phyloP scores from a whole-genome alignment of 1,140 invertebrate species.

The Polypedilum pembai region DNA sequence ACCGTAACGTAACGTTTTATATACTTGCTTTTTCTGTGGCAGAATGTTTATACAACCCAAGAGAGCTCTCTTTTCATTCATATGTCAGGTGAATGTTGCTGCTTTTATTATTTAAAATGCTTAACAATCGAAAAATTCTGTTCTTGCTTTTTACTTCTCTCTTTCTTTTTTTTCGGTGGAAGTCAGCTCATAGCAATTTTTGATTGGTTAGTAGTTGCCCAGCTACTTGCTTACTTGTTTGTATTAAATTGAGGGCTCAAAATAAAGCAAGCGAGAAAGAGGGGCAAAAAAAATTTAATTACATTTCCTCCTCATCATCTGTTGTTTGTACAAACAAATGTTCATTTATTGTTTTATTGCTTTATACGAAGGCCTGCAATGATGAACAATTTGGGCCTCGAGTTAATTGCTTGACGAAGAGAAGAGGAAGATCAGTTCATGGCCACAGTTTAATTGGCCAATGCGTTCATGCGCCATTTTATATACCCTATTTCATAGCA shows the following conservation, averaged over 20 bases:
- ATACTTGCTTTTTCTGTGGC: neutral
- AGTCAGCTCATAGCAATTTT: neutral
- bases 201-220: neutral
- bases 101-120: constrained; percentile 9
- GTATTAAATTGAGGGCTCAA: neutral
- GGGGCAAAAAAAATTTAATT: neutral
- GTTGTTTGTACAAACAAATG: constrained; percentile 6
- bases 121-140: too few species aligned
- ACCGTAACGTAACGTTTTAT: neutral
- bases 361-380: neutral
- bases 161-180: constrained; percentile 1
- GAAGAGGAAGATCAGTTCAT: neutral
- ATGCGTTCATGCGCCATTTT: constrained; percentile 4
- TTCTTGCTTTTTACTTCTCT: too few species aligned
- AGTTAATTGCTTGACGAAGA: neutral
- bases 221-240: neutral
- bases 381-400: neutral
- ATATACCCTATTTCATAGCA: neutral
- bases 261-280: neutral
- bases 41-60: neutral
- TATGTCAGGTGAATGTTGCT: constrained; percentile 20
- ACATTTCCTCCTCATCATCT: constrained; percentile 11
- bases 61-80: constrained; percentile 18
- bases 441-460: neutral
- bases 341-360: constrained; percentile 10